These are phyloP conservation scores for Equus quagga DNA, from an alignment of 2,113 vertebrate genomes.

Conservation along the genomic window DNA sequence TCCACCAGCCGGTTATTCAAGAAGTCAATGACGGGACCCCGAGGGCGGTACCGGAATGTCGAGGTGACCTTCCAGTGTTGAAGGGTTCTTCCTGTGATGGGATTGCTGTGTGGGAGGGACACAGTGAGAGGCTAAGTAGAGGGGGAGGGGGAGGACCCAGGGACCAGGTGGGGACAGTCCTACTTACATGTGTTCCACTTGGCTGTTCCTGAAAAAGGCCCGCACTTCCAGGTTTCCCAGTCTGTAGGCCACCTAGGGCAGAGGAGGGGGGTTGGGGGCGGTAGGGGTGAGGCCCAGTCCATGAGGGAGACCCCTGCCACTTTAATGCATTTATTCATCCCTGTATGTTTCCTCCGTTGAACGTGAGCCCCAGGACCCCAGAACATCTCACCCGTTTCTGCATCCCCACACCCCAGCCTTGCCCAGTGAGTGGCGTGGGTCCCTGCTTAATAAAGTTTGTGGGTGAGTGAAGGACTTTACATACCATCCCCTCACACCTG, in stretches of 20 bases:
- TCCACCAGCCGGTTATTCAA: slow-evolving; percentile 62
- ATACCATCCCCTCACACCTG: background rate
- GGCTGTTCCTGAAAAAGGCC: slow-evolving; percentile 66
- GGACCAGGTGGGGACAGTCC: background rate
- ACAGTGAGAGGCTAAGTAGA: background rate
- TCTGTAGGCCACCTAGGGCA: slow-evolving; percentile 66
- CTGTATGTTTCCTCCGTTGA: background rate
- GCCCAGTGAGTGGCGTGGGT: background rate
- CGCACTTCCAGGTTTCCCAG: slow-evolving; percentile 33
- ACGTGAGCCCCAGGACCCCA: background rate
- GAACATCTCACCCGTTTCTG: background rate
- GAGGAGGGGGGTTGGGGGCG: background rate
- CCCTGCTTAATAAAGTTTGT: background rate
- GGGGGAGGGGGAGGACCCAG: background rate
- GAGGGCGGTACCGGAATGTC: slow-evolving; percentile 64
- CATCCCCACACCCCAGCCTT: background rate
- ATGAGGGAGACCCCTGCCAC: background rate
- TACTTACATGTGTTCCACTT: background rate
- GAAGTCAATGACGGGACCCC: slow-evolving; percentile 72
- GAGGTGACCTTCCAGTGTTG: slow-evolving; percentile 62
- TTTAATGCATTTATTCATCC: background rate
- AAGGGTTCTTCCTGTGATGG: fast-evolving
- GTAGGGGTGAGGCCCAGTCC: background rate
- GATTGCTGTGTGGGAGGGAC: background rate
- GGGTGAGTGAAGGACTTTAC: background rate